Base-by-base conservation (phyloP, 2,113 vertebrate species). In the Hymenochirus boettgeri region DNA sequence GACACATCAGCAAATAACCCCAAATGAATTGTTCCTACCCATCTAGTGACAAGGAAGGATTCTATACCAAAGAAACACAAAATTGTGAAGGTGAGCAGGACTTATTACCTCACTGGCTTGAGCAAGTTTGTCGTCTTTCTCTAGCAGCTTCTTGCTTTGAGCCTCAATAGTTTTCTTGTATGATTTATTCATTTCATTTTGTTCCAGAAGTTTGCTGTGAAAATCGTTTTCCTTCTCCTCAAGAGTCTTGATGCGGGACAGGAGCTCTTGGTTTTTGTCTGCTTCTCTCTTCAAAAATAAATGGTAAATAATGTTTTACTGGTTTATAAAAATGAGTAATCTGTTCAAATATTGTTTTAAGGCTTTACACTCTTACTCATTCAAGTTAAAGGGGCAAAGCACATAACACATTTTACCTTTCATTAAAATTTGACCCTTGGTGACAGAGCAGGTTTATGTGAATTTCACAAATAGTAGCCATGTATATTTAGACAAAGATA, bases 191-290 rank as follows among this genome's bases (percentile, higher is more conserved):
- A 74, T 80, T 58, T 93, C 91, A 61, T 78, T 57, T 74, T 97
- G 91, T 46, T 94, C 91, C 18, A 81, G 82, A 18, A 92, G 73
- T 52, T 77, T 88, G 61, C 83, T 89, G 25, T 79, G 81, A 0
- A 73, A 79, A 45, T 88, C 88, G 0, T 71, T 65, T 70, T 88
- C 92, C 35, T 86, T 86, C 15, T 96, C 93, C 76, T 93, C 90
- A 8, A 90, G 78, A 35, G 87, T 88, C 70, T 90, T 93, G 5
- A 97, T 88, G 21, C 81, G 84, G 0, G 82, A 79, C 58, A 89
- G 74, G 47, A 98, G 87, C n/a, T 93, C 93, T 75, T 93, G 91
- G 77, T 94, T 98, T 13, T 88, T 85, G 65, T 92, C 91, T 1
- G 90, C 78, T 76, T 94, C 92, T 2, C 92, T 88, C 96, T 98